Conservation (phyloP, 2,797 vertebrate genomes). For the Ptychobarbus kaznakovi region DNA sequence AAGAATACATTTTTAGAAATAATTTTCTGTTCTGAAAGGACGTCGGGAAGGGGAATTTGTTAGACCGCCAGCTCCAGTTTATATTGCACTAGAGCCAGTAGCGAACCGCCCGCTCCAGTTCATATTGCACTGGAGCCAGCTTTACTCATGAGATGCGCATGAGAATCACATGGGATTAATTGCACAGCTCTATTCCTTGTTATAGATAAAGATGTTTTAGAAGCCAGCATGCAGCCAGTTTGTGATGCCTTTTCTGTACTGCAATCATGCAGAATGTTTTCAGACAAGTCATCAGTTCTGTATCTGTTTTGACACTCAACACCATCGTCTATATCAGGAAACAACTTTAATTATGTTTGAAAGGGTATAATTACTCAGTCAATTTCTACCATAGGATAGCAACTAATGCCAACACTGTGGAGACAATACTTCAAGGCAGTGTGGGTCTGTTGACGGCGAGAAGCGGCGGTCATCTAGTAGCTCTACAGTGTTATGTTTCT, state of each 20-base stretch:
- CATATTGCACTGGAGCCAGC: too few species aligned
- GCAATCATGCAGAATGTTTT: neutral
- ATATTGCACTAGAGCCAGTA: too few species aligned
- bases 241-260: neutral
- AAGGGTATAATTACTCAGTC: neutral
- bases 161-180: too few species aligned
- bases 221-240: neutral
- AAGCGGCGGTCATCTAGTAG: constrained; percentile 95
- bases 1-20: too few species aligned
- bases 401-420: constrained; percentile 90
- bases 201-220: neutral
- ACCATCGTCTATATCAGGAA: neutral
- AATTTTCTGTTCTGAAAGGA: too few species aligned
- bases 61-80: too few species aligned
- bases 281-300: neutral
- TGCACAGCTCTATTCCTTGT: neutral
- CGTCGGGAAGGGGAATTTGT: too few species aligned
- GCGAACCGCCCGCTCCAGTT: too few species aligned
- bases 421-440: constrained; percentile 94
- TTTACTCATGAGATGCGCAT: neutral
- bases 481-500: constrained; percentile 95
- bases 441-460: constrained; percentile 93
- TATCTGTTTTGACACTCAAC: neutral
- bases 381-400: constrained; percentile 86
- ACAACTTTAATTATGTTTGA: neutral